Conservation (phyloP, 2,113 vertebrate genomes). For the Tetrao urogallus region DNA sequence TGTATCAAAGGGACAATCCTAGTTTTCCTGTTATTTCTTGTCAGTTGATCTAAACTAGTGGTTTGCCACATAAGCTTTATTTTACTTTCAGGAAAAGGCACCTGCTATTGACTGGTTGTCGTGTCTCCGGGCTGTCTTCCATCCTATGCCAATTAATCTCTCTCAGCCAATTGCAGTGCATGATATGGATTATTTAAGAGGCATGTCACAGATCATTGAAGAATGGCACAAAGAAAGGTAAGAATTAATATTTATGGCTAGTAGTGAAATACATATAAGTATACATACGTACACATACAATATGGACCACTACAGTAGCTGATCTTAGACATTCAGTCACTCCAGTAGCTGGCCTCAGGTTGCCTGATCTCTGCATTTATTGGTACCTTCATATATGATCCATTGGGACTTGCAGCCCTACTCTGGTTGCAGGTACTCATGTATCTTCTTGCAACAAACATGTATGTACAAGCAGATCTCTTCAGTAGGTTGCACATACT, state of each 20-base stretch:
- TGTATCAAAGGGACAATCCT: not conserved
- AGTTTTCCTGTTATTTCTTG: not conserved
- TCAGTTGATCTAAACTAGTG: not conserved
- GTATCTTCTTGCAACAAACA: not conserved
- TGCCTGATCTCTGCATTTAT: not conserved
- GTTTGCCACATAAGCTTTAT: not conserved
- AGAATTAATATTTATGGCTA: not conserved
- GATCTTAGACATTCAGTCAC: not conserved
- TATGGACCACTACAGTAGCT: not conserved
- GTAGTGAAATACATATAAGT: not conserved
- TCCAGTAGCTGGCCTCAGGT: not conserved
- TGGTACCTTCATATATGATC: not conserved
- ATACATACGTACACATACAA: no score
- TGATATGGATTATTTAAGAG: slow-evolving; percentile 86
- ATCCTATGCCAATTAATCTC: slow-evolving; percentile 77
- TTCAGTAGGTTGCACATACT: not conserved
- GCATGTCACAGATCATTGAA: slow-evolving; percentile 83
- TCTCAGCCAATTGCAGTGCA: slow-evolving; percentile 85
- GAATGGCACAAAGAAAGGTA: slow-evolving; percentile 62
- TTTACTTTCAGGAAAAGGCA: slow-evolving; percentile 79
- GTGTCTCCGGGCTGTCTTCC: slow-evolving; percentile 84
- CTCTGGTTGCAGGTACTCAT: not conserved
- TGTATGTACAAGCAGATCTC: rapidly evolving
- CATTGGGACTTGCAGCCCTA: not conserved
- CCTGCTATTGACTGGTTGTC: slow-evolving; percentile 90